Evolutionary conservation across 1,140 invertebrate species (phyloP).

Genomic region (Procambarus virginalis): DNA sequence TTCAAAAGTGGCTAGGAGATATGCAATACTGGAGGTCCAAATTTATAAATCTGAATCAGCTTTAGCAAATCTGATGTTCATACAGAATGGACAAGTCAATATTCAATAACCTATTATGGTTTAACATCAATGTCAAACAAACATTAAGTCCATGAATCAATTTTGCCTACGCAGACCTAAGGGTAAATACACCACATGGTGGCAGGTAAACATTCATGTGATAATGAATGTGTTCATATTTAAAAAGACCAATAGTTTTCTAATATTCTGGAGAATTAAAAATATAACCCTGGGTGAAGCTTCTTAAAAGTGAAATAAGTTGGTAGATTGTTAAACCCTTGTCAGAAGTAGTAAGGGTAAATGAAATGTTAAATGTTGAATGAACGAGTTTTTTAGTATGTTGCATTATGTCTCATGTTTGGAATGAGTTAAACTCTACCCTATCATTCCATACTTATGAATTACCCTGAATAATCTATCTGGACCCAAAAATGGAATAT

Average conservation of each 20-base stretch:
- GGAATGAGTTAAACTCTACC: slow-evolving; percentile 17
- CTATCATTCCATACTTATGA: slow-evolving; percentile 21
- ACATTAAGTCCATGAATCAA: neutral
- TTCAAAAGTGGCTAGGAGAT: slow-evolving; percentile 14
- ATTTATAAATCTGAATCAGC: neutral
- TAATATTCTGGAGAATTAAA: too few relatives aligned
- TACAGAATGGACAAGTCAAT: neutral
- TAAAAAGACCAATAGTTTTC: too few relatives aligned
- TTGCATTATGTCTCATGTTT: slow-evolving; percentile 2
- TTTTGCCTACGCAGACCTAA: neutral
- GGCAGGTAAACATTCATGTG: neutral
- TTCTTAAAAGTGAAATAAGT: neutral
- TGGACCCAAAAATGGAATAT: slow-evolving; percentile 25
- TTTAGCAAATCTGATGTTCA: neutral
- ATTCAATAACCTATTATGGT: neutral
- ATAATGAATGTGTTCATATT: neutral
- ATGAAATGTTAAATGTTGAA: neutral
- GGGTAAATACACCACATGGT: neutral
- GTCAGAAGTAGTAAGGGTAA: neutral
- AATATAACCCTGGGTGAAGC: neutral
- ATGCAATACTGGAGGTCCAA: slow-evolving; percentile 8
- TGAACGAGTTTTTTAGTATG: neutral
- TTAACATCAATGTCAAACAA: neutral
- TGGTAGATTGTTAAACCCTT: neutral
- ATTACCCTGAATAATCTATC: slow-evolving; percentile 32